Evolutionary conservation across 2,888 invertebrate species (phyloP).

Genomic region (Lepidocyrtinus sp.): DNA sequence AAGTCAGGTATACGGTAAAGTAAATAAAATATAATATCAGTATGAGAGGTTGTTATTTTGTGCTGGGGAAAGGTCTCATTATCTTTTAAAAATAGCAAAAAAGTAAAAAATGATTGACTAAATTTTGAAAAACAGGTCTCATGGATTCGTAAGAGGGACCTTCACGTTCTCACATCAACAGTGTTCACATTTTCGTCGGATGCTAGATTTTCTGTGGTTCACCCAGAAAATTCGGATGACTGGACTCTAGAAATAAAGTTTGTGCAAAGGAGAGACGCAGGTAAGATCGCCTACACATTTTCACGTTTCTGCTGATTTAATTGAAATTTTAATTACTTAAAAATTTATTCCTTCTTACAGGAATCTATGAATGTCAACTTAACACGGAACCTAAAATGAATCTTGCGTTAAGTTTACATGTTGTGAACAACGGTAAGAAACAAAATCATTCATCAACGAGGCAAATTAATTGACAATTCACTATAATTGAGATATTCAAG

Average conservation of each 20-base stretch:
- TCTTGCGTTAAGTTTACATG: constrained; percentile 86
- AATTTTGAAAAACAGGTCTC: no score
- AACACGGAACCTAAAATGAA: constrained; percentile 92
- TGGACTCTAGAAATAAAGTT: constrained; percentile 89
- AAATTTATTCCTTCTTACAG: neutral
- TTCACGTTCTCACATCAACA: constrained; percentile 88
- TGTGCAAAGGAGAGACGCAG: constrained; percentile 87
- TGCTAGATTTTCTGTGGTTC: constrained; percentile 86
- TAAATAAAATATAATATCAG: no score
- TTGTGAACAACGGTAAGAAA: no score
- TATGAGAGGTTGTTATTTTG: no score
- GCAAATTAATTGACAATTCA: no score
- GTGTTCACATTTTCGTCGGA: constrained; percentile 92
- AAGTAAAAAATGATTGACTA: neutral
- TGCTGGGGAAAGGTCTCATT: neutral
- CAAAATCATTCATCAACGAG: constrained; percentile 81
- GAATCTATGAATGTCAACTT: constrained; percentile 77
- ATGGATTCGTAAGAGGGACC: constrained; percentile 86
- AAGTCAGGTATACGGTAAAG: no score
- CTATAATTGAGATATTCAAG: no score
- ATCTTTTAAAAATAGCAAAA: neutral
- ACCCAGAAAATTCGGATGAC: constrained; percentile 87
- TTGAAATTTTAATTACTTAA: neutral
- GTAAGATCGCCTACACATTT: constrained; percentile 71
- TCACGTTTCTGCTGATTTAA: neutral